These are phyloP conservation scores for Lissocephala sabroskyi DNA, from an alignment of 2,888 invertebrate genomes.

Conservation along the genomic window DNA sequence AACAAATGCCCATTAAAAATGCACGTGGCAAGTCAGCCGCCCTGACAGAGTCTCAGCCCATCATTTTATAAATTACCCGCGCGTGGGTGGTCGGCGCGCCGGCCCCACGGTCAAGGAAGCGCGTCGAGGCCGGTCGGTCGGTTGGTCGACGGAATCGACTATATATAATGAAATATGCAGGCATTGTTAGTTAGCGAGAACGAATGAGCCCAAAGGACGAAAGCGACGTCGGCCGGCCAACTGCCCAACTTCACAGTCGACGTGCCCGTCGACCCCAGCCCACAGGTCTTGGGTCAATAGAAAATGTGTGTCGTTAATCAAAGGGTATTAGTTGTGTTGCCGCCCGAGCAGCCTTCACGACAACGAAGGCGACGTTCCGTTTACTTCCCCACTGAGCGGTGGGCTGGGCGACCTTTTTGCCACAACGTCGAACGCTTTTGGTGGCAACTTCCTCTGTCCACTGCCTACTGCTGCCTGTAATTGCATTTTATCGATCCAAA, in stretches of 20 bases:
- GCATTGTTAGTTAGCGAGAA: slow-evolving; percentile 28
- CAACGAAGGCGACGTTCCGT: slow-evolving; percentile 8
- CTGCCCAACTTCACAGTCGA: slow-evolving; percentile 49
- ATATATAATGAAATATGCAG: slow-evolving; percentile 56
- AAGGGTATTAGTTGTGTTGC: slow-evolving; percentile 65
- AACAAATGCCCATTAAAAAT: slow-evolving; percentile 43
- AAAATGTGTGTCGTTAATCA: slow-evolving; percentile 66
- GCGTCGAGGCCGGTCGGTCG: too few species aligned
- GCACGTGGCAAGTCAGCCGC: too few species aligned
- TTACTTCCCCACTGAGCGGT: slow-evolving; percentile 44
- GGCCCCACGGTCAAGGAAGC: too few species aligned
- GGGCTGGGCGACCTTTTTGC: slow-evolving; percentile 57
- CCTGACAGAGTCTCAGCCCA: slow-evolving; percentile 38
- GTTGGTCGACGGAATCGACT: too few species aligned
- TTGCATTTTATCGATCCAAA: slow-evolving; percentile 65
- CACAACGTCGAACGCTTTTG: slow-evolving; percentile 34
- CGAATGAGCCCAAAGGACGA: background rate
- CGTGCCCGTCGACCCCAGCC: background rate
- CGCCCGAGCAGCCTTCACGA: slow-evolving; percentile 39
- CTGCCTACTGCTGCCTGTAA: slow-evolving; percentile 63
- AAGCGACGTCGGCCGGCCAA: slow-evolving; percentile 20
- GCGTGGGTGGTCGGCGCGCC: slow-evolving; percentile 28
- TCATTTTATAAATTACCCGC: slow-evolving; percentile 59
- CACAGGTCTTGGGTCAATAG: slow-evolving; percentile 46
- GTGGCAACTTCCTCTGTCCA: slow-evolving; percentile 28